Evolutionary conservation across 2,113 vertebrate species (phyloP), one percentile per base, ranked within the genome.

Genomic region (Prunella himalayana): DNA sequence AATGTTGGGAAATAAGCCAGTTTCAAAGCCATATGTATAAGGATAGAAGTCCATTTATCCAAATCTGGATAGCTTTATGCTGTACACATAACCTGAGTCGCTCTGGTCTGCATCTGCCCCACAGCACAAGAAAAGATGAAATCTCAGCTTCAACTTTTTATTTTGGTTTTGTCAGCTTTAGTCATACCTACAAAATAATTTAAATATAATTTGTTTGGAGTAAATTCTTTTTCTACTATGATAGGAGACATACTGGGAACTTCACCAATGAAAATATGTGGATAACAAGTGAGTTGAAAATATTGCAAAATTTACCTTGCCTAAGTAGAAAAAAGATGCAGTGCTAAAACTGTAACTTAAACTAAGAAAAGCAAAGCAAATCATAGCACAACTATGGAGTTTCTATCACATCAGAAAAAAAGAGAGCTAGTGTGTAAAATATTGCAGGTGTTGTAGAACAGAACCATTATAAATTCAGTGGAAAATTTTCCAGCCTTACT

Each of bases 1-100:
- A 83, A 88, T 66, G 90, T 42, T 93, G 86, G 88, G 92, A 94
- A 92, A 56, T 22, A 31, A 83, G 88, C 90, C 90, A 95, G 80
- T 82, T 88, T 60, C 31, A 93, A 95, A 95, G 72, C 80, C 88
- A 69, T 75, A 82, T 64, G 72, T 77, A 88, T 5, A 37, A 86
- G 31, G 51, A 81, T 73, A 95, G 90, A 83, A 68, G n/a, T 49
- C 37, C 14, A 92, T 94, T 93, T 92, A 88, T 86, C 86, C 76
- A 88, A 93, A 93, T 96, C 92, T 90, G 69, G 60, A 71, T 42
- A 75, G 57, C 51, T 90, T 81, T 88, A 86, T 50, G 31, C n/a
- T 71, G 28, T 75, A 45, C 65, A 42, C 30, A 56, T 51, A 83
- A 78, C n/a, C 45, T 25, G 10, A 92, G 18, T 65, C 6, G 1